Base-by-base conservation (phyloP, 2,888 invertebrate species). In the Cataglyphis rosenhaueri region DNA sequence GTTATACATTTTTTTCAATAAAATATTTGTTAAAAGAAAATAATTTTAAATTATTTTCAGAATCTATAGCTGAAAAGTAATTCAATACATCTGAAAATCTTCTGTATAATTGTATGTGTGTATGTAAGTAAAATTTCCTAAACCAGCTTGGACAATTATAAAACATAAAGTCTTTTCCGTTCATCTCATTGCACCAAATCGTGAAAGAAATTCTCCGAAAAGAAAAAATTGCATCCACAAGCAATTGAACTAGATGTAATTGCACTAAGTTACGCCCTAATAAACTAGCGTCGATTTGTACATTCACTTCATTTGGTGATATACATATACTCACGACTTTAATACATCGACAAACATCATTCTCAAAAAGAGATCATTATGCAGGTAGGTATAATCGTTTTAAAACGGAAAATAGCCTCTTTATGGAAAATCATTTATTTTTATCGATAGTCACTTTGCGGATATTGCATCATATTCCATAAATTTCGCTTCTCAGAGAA, bases 251-350 rank as follows among this genome's bases (percentile, higher is more conserved):
- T 70, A 59, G 44, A 59, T 61, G 21, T 61, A 71, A 79, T 79
- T 79, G 78, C 78, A 79, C 71, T 71, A 71, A 70, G 35, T 79
- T 70, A 44, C 32, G 44, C 44, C 29, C 76, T 32, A 59, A 8
- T 61, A 65, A 85, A 88, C 83, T 86, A 88, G 86, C 84, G 76
- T 88, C 84, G 82, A 86, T 88, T 88, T 87, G 88, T 88, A 88
- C 88, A 88, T 85, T 32, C 71, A 78, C 35, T 78, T 57, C 32
- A 29, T 55, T 55, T n/a, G 32, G 41, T 21, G 29, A 66, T 41
- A 44, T 38, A 38, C 38, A 38, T 15, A 41, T 10, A 55, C n/a
- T 25, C 59, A 71, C 6, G 25, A 78, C 55, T 15, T 64, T 64
- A n/a, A 35, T 35, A 64, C 9, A 12, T 75, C 38, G 35, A n/a